Percentiles rank a stretch among this genome's conserved stretches.
These are phyloP conservation scores for Parasteatoda tepidariorum DNA, from an alignment of 1,140 invertebrate species.

Conservation along the genomic window DNA sequence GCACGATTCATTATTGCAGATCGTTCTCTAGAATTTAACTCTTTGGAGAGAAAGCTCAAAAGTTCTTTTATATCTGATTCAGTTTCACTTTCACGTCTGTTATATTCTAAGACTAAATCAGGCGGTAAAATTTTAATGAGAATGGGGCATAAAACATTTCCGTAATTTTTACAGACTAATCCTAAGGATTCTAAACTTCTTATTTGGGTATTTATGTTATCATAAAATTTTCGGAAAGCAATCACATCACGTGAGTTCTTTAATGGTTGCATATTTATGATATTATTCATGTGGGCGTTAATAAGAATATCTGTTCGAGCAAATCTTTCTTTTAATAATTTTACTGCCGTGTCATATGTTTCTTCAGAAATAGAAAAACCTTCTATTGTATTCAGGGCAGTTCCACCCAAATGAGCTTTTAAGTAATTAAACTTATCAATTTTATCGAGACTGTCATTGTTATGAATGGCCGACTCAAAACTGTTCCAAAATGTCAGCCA, in stretches of 20 bases:
- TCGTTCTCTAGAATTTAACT: background rate
- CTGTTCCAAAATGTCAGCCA: no score
- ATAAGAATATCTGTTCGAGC: background rate
- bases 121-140: background rate
- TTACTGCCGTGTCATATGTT: background rate
- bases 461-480: no score
- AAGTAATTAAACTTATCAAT: slow-evolving; percentile 13
- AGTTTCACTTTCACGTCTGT: background rate
- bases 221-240: slow-evolving; percentile 8
- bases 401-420: background rate
- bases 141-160: background rate
- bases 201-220: background rate
- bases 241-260: background rate
- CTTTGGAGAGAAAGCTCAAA: background rate
- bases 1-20: no score
- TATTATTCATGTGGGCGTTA: slow-evolving; percentile 5
- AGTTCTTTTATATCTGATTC: background rate
- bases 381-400: background rate
- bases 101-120: background rate
- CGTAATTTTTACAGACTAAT: background rate
- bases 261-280: background rate
- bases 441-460: background rate
- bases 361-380: background rate
- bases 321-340: slow-evolving; percentile 1
- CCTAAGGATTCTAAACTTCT: slow-evolving; percentile 11